phyloP scores from a whole-genome alignment of 2,113 vertebrate species.

The Phylloscopus trochiloides region DNA sequence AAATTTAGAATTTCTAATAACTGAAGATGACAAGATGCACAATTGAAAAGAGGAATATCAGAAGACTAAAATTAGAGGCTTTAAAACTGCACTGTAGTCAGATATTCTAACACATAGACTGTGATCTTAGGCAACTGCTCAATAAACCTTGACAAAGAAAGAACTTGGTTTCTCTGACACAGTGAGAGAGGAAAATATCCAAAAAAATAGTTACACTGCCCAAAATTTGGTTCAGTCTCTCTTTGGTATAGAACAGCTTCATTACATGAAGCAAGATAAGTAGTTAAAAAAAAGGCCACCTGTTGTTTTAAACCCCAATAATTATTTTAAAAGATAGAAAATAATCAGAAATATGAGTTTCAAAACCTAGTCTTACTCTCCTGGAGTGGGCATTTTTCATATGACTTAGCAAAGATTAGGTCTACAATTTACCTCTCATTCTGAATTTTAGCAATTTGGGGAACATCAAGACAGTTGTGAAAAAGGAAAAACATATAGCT shows the following conservation, averaged over 20 bases:
- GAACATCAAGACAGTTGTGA: neutral
- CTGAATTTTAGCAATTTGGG: neutral
- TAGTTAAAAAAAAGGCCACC: fast-evolving
- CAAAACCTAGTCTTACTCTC: neutral
- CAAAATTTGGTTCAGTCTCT: neutral
- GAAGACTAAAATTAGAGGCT: neutral
- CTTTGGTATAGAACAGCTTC: neutral
- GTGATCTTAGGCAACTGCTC: neutral
- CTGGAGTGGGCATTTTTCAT: neutral
- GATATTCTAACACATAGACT: neutral
- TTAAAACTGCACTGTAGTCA: neutral
- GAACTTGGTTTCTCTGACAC: neutral
- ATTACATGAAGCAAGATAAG: neutral
- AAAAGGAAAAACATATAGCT: neutral
- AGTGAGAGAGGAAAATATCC: neutral
- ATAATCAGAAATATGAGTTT: neutral
- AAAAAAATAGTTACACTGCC: neutral
- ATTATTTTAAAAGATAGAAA: neutral
- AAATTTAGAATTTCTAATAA: constrained; percentile 25
- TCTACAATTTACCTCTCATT: neutral
- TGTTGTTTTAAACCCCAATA: neutral
- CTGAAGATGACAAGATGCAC: neutral
- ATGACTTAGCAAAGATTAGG: neutral
- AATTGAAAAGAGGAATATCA: neutral
- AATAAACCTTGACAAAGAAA: neutral